These are phyloP conservation scores for Drosophila nr. fundita DNA, from an alignment of 2,888 invertebrate genomes.

Conservation along the genomic window DNA sequence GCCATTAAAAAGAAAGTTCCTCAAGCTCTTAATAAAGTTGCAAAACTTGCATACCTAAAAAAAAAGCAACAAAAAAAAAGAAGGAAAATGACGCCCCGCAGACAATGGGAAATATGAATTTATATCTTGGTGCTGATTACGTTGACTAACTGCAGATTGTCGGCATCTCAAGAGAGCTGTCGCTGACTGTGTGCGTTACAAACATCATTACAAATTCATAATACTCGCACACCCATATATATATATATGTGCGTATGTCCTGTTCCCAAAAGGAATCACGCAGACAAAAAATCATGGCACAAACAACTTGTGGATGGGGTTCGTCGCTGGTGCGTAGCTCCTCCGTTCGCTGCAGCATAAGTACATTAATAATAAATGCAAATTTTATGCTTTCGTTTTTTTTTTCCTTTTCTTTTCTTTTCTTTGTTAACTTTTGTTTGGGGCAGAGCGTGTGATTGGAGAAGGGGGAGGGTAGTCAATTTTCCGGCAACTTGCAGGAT, in stretches of 20 bases:
- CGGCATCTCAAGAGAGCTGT: constrained; percentile 30
- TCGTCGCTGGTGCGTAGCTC: constrained; percentile 6
- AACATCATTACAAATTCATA: constrained; percentile 69
- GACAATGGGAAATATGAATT: constrained; percentile 39
- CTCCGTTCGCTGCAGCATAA: constrained; percentile 45
- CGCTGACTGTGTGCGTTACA: constrained; percentile 35
- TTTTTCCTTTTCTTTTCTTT: constrained; percentile 14
- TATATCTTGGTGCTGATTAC: constrained; percentile 49
- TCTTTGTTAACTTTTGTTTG: constrained; percentile 6
- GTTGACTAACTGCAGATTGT: constrained; percentile 45
- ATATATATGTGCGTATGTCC: constrained; percentile 2
- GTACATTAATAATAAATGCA: constrained; percentile 79
- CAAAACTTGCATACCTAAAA: constrained; percentile 7
- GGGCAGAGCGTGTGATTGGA: neutral
- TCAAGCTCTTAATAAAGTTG: neutral
- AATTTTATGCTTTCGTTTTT: constrained; percentile 58
- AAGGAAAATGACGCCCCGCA: neutral
- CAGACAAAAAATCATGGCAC: constrained; percentile 62
- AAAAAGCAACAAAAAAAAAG: constrained; percentile 1
- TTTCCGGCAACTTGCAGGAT: constrained; percentile 58
- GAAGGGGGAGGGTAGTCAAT: constrained; percentile 1
- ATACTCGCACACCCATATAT: constrained; percentile 28
- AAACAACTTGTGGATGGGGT: constrained; percentile 30
- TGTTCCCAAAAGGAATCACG: constrained; percentile 17
- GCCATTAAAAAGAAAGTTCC: neutral